A percentile compares a stretch with the other conserved stretches of the same genome.
These are phyloP conservation scores for Synergus laeviventris DNA, from an alignment of 2,888 invertebrate genomes.

Conservation along the genomic window DNA sequence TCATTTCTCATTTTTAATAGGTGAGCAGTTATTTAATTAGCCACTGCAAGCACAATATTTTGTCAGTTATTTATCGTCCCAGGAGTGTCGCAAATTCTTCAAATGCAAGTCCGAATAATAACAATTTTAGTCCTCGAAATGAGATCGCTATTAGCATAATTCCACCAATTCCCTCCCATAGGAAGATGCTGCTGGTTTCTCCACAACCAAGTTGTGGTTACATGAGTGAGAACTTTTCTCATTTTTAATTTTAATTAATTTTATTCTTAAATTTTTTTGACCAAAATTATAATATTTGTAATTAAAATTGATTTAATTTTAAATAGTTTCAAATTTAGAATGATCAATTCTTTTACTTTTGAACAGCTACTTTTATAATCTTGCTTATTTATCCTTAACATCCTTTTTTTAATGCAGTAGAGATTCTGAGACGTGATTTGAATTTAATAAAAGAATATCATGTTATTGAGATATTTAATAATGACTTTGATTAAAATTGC, in stretches of 20 bases:
- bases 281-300: too few species aligned
- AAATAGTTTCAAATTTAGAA: too few species aligned
- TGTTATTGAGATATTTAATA: not conserved
- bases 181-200: constrained; percentile 68
- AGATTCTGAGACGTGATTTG: not conserved
- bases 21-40: constrained; percentile 66
- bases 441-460: not conserved
- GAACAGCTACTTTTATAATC: too few species aligned
- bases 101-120: constrained; percentile 46
- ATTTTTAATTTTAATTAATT: not conserved
- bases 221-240: constrained; percentile 62
- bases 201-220: constrained; percentile 66
- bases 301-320: too few species aligned
- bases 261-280: not conserved
- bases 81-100: not conserved
- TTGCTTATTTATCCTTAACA: too few species aligned
- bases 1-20: constrained; percentile 46
- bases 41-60: constrained; percentile 65
- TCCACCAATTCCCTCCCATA: constrained; percentile 66
- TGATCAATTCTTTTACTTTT: too few species aligned
- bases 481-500: constrained; percentile 6
- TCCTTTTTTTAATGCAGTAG: too few species aligned
- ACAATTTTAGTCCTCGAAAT: constrained; percentile 50
- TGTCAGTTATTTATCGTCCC: constrained; percentile 42
- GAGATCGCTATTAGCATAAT: constrained; percentile 71